Evolutionary conservation across 2,797 vertebrate genomes (phyloP).

Genomic region (Anguilla megastoma): DNA sequence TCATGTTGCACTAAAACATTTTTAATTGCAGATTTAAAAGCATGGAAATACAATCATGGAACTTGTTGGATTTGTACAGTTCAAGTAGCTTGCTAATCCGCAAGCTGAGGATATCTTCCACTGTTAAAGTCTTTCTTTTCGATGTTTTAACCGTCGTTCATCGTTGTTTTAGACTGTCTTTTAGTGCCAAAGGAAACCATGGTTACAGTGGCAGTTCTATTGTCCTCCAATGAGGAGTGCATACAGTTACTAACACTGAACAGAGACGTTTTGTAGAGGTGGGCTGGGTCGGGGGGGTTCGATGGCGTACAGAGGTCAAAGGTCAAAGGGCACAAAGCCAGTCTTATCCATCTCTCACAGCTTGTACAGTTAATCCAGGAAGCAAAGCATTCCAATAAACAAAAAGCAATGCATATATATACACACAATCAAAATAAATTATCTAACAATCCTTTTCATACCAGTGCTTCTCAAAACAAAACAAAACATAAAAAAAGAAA

Average conservation of each 20-base stretch:
- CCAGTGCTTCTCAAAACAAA: constrained; percentile 18
- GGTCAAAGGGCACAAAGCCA: constrained; percentile 29
- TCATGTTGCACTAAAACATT: constrained; percentile 38
- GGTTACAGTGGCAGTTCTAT: constrained; percentile 13
- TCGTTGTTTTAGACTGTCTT: constrained; percentile 14
- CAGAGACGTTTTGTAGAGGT: not conserved
- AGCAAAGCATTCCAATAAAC: constrained; percentile 39
- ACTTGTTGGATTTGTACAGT: constrained; percentile 38
- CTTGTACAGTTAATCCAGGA: constrained; percentile 23
- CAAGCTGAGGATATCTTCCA: constrained; percentile 33
- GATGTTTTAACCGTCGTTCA: not conserved
- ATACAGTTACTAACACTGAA: constrained; percentile 28
- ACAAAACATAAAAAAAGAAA: not conserved
- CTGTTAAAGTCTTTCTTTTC: constrained; percentile 12
- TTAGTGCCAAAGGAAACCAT: not conserved
- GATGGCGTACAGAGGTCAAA: constrained; percentile 25
- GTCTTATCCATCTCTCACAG: constrained; percentile 19
- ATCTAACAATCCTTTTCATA: constrained; percentile 55
- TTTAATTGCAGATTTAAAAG: constrained; percentile 45
- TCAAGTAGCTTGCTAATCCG: constrained; percentile 34
- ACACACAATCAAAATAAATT: constrained; percentile 49
- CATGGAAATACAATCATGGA: constrained; percentile 39
- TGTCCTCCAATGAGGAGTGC: constrained; percentile 13
- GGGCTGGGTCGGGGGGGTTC: not conserved
- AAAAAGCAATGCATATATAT: constrained; percentile 55